These are phyloP conservation scores for Ctenoplectra terminalis DNA, from an alignment of 1,140 invertebrate species.

Conservation along the genomic window DNA sequence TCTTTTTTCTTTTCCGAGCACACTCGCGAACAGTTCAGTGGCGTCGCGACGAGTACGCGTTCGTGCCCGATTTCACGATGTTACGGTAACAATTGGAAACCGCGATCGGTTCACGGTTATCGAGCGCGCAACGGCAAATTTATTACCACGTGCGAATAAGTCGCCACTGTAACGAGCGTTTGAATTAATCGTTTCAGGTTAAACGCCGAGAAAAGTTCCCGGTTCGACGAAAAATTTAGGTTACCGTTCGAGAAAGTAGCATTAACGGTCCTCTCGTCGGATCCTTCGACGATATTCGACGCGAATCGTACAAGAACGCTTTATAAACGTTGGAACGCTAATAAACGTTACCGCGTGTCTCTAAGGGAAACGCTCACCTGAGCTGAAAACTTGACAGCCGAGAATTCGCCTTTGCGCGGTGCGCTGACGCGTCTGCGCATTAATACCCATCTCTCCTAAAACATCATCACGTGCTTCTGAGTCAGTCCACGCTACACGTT, in stretches of 20 bases:
- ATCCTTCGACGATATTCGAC: background rate
- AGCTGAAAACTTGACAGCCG: conserved; percentile 50
- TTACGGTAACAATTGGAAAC: background rate
- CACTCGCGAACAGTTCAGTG: background rate
- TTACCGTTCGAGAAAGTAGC: conserved; percentile 15
- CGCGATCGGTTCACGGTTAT: background rate
- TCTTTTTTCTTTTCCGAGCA: background rate
- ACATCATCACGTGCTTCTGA: conserved; percentile 45
- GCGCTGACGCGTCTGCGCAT: conserved; percentile 46
- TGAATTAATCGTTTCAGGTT: background rate
- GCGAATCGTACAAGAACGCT: conserved; percentile 12
- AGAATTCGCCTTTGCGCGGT: conserved; percentile 54
- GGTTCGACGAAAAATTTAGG: background rate
- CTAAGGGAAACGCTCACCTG: conserved; percentile 42
- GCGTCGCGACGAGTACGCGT: background rate
- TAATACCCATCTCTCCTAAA: conserved; percentile 44
- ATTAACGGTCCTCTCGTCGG: background rate
- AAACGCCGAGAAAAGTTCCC: background rate
- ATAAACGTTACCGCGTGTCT: conserved; percentile 47
- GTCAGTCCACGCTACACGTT: conserved; percentile 24
- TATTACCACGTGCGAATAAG: conserved; percentile 4
- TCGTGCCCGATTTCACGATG: background rate
- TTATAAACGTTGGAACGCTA: conserved; percentile 26
- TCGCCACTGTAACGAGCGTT: background rate
- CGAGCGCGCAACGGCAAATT: background rate